phyloP scores from a whole-genome alignment of 2,113 vertebrate genomes.

The Chloropsis cyanopogon region DNA sequence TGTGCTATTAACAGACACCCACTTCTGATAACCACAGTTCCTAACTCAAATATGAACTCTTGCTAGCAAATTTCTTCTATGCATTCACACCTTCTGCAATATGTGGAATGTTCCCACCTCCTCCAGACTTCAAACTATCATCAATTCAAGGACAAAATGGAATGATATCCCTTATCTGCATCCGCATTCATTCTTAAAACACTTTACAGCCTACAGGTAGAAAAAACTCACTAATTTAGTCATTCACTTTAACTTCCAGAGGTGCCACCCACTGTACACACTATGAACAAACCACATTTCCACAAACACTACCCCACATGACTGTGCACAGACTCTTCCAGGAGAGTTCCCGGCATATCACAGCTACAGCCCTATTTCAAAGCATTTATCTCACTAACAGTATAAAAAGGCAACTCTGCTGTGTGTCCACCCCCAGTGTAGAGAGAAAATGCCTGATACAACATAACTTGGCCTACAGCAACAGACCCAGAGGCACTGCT shows the following conservation, averaged over 20 bases:
- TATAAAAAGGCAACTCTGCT: neutral
- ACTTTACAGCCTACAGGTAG: neutral
- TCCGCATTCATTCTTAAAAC: neutral
- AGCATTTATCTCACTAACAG: neutral
- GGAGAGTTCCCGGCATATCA: neutral
- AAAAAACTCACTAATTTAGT: neutral
- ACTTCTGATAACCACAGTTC: constrained; percentile 19
- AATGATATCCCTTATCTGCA: neutral
- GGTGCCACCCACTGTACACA: neutral
- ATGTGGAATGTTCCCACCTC: neutral
- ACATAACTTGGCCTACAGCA: neutral
- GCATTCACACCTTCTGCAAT: constrained; percentile 37
- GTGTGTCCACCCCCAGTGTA: fast-evolving
- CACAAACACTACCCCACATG: neutral
- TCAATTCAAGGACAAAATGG: neutral
- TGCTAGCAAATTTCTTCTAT: constrained; percentile 29
- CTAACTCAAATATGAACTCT: neutral
- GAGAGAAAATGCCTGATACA: neutral
- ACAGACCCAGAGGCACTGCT: neutral
- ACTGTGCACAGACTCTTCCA: neutral
- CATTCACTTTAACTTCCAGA: neutral
- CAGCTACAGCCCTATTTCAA: neutral
- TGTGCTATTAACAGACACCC: constrained; percentile 40
- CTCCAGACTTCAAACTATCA: neutral
- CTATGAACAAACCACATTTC: neutral